A percentile compares a stretch with the other conserved stretches of the same genome.
phyloP scores from a whole-genome alignment of 2,113 vertebrate genomes.

The Macaca fascicularis region T2T-MFA8v1.1 NC_088387.1:6534501-6535000 shows the following conservation, averaged over 20 bases:
- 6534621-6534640: not conserved
- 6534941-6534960: too few species aligned
- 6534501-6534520: not conserved
- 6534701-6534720: fast-evolving
- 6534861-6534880: not conserved
- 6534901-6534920: too few species aligned
- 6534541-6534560: not conserved
- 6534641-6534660: not conserved
- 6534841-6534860: not conserved
- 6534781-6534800: not conserved
- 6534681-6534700: not conserved
- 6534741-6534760: not conserved
- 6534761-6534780: not conserved
- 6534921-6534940: too few species aligned
- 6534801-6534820: too few species aligned
- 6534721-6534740: not conserved
- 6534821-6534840: not conserved
- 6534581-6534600: not conserved
- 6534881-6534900: too few species aligned
- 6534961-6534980: too few species aligned
- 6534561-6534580: not conserved
- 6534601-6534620: not conserved
- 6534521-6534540: not conserved
- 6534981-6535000: too few species aligned
- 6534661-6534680: not conserved